A percentile compares a stretch with the other conserved stretches of the same genome.
Conservation (phyloP, 1,140 invertebrate genomes). For the Dreissena rostriformis region DNA sequence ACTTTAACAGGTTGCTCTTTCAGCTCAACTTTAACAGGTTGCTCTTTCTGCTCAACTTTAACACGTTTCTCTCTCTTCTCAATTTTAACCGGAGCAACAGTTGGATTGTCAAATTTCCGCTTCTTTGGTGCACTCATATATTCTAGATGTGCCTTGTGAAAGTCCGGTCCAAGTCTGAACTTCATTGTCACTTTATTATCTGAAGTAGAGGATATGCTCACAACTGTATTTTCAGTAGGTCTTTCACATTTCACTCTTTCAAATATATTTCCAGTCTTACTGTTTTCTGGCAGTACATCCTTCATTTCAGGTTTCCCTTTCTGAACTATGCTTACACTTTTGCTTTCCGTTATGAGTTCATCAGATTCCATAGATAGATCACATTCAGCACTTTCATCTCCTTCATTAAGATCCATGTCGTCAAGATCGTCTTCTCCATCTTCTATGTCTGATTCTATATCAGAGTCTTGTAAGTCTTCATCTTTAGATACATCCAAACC, state of each 20-base stretch:
- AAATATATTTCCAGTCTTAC: slow-evolving; percentile 26
- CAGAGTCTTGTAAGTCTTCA: neutral
- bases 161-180: slow-evolving; percentile 48
- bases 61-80: neutral
- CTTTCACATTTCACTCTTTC: slow-evolving; percentile 23
- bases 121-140: slow-evolving; percentile 11
- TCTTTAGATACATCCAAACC: neutral
- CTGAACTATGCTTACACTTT: neutral
- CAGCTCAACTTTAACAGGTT: neutral
- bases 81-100: neutral
- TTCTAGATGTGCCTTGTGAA: slow-evolving; percentile 36
- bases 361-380: neutral
- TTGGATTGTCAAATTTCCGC: neutral
- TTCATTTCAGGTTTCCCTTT: neutral
- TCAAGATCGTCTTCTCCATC: too few species aligned
- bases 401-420: neutral
- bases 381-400: neutral
- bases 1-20: neutral
- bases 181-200: slow-evolving; percentile 53
- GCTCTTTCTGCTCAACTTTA: slow-evolving; percentile 4
- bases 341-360: neutral
- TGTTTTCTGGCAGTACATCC: slow-evolving; percentile 18
- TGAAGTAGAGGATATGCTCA: neutral
- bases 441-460: too few species aligned
- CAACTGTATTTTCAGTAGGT: slow-evolving; percentile 38